Conservation (phyloP, 2,888 invertebrate species). For the Platynereis dumerilii region DNA sequence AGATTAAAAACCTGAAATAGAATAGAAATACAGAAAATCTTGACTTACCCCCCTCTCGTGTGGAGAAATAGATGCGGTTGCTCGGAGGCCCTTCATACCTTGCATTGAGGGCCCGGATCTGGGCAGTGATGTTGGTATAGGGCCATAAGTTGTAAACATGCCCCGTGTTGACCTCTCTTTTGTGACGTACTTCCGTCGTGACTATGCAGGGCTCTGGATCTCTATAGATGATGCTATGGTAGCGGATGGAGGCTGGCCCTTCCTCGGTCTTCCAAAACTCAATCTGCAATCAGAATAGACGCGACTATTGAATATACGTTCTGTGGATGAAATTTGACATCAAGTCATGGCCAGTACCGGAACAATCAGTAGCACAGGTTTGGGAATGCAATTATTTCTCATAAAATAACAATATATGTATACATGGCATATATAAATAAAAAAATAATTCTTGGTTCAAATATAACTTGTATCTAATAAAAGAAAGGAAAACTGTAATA, state of each 20-base stretch:
- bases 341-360: too few relatives aligned
- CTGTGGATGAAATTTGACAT: too few relatives aligned
- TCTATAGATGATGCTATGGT: conserved; percentile 40
- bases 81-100: conserved; percentile 41
- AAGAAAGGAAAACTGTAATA: too few relatives aligned
- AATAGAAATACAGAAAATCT: too few relatives aligned
- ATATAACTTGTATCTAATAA: too few relatives aligned
- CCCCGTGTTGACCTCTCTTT: conserved; percentile 32
- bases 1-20: too few relatives aligned
- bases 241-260: conserved; percentile 30
- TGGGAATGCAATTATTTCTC: too few relatives aligned
- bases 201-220: conserved; percentile 34
- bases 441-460: too few relatives aligned
- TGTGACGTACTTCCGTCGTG: conserved; percentile 12
- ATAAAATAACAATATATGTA: too few relatives aligned
- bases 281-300: conserved; percentile 30
- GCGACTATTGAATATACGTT: too few relatives aligned
- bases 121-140: conserved; percentile 42
- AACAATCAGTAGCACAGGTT: too few relatives aligned
- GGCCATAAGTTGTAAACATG: conserved; percentile 43
- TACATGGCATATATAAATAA: too few relatives aligned
- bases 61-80: conserved; percentile 33
- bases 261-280: conserved; percentile 38
- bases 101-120: conserved; percentile 38
- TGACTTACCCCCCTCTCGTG: conserved; percentile 40